A percentile compares a stretch with the other conserved stretches of the same genome.
Evolutionary conservation across 2,888 invertebrate species (phyloP).

Genomic region (Trachelus iudaicus): DNA sequence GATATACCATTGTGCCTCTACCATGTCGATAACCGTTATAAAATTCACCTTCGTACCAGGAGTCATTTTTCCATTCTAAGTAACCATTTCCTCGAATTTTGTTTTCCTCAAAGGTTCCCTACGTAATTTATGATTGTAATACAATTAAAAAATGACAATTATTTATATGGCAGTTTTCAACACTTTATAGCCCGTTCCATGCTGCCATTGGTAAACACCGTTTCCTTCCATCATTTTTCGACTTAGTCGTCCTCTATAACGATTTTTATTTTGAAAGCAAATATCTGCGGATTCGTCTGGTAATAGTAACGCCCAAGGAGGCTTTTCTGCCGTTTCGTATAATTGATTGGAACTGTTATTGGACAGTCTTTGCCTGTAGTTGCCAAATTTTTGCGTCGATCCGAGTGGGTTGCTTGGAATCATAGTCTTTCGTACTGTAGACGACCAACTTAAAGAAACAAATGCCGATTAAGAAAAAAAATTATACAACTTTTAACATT

Average conservation of each 20-base stretch:
- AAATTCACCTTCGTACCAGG: conserved; percentile 73
- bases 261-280: conserved; percentile 70
- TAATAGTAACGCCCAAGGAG: conserved; percentile 25
- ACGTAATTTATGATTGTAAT: conserved; percentile 6
- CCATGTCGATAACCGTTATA: conserved; percentile 68
- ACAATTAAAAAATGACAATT: not conserved
- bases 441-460: not conserved
- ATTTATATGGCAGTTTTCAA: not conserved
- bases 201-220: conserved; percentile 71
- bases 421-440: conserved; percentile 16
- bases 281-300: conserved; percentile 67
- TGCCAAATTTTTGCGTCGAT: not conserved
- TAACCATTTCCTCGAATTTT: conserved; percentile 69
- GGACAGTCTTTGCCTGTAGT: not conserved
- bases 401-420: not conserved
- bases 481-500: not conserved
- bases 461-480: not conserved
- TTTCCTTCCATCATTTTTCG: conserved; percentile 71
- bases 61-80: conserved; percentile 70
- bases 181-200: conserved; percentile 71
- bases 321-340: not conserved
- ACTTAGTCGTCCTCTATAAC: conserved; percentile 69
- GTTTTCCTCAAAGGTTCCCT: conserved; percentile 72
- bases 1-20: conserved; percentile 50
- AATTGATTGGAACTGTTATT: not conserved